Conservation (phyloP, 2,797 vertebrate genomes). For the Parotocinclus haroldoi region DNA sequence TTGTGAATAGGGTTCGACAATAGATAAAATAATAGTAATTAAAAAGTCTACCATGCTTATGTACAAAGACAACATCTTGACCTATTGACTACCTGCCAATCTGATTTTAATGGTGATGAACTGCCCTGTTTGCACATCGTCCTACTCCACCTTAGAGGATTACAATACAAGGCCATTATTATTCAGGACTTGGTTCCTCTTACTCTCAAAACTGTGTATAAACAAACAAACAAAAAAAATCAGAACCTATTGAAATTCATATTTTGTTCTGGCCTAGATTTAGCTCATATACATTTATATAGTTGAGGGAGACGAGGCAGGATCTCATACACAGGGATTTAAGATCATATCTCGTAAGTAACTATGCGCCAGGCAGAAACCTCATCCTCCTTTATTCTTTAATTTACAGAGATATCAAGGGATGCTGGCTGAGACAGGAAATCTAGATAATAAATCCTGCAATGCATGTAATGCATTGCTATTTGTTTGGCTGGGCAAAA, state of each 20-base stretch:
- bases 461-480: slow-evolving; percentile 60
- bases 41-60: background rate
- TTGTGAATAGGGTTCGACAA: too few relatives aligned
- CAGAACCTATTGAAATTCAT: slow-evolving; percentile 66
- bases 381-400: slow-evolving; percentile 47
- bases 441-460: slow-evolving; percentile 64
- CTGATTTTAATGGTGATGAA: slow-evolving; percentile 35
- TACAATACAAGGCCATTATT: slow-evolving; percentile 57
- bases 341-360: slow-evolving; percentile 73
- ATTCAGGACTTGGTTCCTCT: slow-evolving; percentile 54
- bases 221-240: background rate
- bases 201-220: slow-evolving; percentile 60
- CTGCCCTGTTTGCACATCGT: slow-evolving; percentile 6
- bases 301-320: slow-evolving; percentile 62
- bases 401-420: slow-evolving; percentile 50
- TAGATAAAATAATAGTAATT: too few relatives aligned
- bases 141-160: slow-evolving; percentile 13
- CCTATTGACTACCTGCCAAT: slow-evolving; percentile 51
- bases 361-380: slow-evolving; percentile 49
- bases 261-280: slow-evolving; percentile 66
- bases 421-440: slow-evolving; percentile 57
- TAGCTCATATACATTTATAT: slow-evolving; percentile 80
- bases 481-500: slow-evolving; percentile 59
- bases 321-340: slow-evolving; percentile 51
- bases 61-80: slow-evolving; percentile 42